Evolutionary conservation across 1,140 invertebrate genomes (phyloP).

Genomic region (Popillia japonica): DNA sequence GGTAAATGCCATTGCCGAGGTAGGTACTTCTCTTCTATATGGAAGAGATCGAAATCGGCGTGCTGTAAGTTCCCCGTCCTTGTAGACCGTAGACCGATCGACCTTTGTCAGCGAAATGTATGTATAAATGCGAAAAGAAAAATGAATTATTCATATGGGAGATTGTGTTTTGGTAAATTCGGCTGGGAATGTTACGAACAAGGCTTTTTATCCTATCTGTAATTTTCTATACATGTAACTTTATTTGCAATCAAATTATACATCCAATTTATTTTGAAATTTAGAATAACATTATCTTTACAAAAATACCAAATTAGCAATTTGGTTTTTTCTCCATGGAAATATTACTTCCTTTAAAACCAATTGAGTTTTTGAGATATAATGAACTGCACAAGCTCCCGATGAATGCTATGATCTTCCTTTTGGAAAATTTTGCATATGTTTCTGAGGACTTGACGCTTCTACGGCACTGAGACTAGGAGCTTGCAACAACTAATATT

Average conservation of each 20-base stretch:
- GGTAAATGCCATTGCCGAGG: constrained; percentile 14
- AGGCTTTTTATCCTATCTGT: background rate
- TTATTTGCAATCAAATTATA: background rate
- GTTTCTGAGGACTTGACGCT: too few relatives aligned
- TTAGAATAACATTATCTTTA: background rate
- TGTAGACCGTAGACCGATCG: background rate
- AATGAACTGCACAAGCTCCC: too few relatives aligned
- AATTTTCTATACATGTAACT: background rate
- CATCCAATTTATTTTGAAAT: background rate
- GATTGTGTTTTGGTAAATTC: constrained; percentile 22
- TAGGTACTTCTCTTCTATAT: background rate
- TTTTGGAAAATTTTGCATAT: too few relatives aligned
- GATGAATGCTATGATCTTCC: too few relatives aligned
- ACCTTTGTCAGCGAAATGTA: constrained; percentile 24
- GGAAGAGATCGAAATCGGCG: background rate
- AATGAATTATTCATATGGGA: constrained; percentile 29
- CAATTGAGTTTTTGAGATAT: too few relatives aligned
- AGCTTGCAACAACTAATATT: too few relatives aligned
- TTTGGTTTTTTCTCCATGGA: too few relatives aligned
- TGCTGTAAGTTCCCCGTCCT: background rate
- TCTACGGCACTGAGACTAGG: too few relatives aligned
- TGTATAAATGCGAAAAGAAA: constrained; percentile 20
- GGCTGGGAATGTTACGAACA: background rate
- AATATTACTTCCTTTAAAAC: too few relatives aligned
- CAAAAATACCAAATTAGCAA: background rate